Conservation (phyloP, 2,888 invertebrate species). For the Aporophyla lueneburgensis region DNA sequence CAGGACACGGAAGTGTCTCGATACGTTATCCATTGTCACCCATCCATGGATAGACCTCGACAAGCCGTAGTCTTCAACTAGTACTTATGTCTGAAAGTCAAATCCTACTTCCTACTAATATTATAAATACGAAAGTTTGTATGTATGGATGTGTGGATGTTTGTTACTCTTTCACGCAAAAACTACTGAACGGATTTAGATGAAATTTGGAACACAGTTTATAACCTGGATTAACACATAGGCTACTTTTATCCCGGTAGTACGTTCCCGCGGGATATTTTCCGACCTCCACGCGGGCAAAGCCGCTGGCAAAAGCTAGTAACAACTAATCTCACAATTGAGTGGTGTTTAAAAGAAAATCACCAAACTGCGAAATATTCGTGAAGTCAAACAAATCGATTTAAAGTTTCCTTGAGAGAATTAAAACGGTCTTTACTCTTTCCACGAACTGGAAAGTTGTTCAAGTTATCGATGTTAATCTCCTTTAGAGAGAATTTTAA, state of each 20-base stretch:
- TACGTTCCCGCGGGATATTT: no score
- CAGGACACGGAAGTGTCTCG: not conserved
- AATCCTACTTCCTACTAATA: no score
- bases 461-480: constrained; percentile 24
- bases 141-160: no score
- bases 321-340: not conserved
- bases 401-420: constrained; percentile 25
- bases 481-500: constrained; percentile 15
- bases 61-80: not conserved
- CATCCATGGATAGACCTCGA: not conserved
- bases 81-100: not conserved
- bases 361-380: not conserved
- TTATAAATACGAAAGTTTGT: no score
- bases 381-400: constrained; percentile 21
- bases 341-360: constrained; percentile 8
- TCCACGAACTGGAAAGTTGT: constrained; percentile 9
- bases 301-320: no score
- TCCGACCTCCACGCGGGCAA: no score
- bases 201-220: no score
- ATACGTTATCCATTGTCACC: not conserved
- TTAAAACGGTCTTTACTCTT: constrained; percentile 25
- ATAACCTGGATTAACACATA: no score
- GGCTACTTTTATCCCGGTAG: no score
- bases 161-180: no score
- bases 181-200: no score